Conservation (phyloP, 2,113 vertebrate species). For the Lycocorax pyrrhopterus region DNA sequence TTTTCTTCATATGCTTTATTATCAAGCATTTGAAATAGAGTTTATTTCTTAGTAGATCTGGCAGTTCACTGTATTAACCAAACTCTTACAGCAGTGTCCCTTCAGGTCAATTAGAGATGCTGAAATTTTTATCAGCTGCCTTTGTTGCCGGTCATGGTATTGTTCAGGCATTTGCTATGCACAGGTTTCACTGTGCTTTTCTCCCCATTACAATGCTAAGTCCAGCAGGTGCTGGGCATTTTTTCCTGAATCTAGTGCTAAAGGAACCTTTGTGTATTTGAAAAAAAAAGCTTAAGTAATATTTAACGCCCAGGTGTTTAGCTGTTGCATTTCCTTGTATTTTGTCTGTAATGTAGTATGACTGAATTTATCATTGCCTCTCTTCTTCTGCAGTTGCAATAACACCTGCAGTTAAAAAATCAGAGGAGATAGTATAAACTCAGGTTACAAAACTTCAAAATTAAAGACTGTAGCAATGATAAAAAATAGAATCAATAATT, state of each 20-base stretch:
- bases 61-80: neutral
- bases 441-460: neutral
- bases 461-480: neutral
- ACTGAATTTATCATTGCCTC: neutral
- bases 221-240: slow-evolving; percentile 66
- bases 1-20: neutral
- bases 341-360: neutral
- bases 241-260: slow-evolving; percentile 69
- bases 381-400: neutral
- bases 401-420: neutral
- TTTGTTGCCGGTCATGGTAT: neutral
- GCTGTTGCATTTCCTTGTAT: neutral
- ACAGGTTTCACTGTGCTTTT: neutral
- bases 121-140: neutral
- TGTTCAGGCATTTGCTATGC: neutral
- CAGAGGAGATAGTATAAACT: neutral
- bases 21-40: neutral
- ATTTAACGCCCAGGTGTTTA: neutral
- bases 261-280: slow-evolving; percentile 67
- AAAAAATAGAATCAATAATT: neutral
- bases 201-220: neutral
- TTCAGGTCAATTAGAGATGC: neutral
- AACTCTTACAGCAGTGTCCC: neutral
- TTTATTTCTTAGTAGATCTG: neutral
- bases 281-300: neutral